Evolutionary conservation across 35 echinoderm and acorn worm genomes (phyloP).

Genomic region (Strongylocentrotus purpuratus): DNA sequence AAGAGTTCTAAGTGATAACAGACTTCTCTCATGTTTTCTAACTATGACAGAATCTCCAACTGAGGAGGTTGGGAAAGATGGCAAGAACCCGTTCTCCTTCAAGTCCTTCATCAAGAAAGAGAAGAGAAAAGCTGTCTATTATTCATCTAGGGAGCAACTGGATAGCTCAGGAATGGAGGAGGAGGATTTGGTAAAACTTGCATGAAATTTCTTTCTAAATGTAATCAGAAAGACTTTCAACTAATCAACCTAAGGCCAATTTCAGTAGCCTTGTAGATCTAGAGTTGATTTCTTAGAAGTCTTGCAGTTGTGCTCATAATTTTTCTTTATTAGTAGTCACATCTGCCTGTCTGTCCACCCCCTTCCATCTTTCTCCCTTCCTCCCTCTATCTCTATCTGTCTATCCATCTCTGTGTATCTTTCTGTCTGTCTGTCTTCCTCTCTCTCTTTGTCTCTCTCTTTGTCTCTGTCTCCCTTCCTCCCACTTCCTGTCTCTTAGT

Average conservation of each 20-base stretch:
- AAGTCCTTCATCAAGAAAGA: constrained; percentile 84
- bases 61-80: constrained; percentile 49
- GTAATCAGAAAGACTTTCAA: not conserved
- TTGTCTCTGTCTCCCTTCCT: too few species aligned
- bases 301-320: not conserved
- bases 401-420: too few species aligned
- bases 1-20: not conserved
- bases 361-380: too few species aligned
- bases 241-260: not conserved
- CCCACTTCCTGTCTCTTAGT: too few species aligned
- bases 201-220: not conserved
- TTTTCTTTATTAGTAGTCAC: not conserved
- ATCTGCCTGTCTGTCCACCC: not conserved
- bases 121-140: constrained; percentile 73
- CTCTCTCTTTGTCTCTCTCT: too few species aligned
- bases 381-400: too few species aligned
- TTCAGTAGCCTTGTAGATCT: not conserved
- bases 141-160: constrained; percentile 53
- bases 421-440: too few species aligned
- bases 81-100: constrained; percentile 82
- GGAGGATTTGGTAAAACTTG: constrained; percentile 44
- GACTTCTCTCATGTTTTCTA: not conserved
- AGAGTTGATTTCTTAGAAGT: not conserved
- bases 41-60: constrained; percentile 17
- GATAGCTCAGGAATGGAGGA: constrained; percentile 21